Evolutionary conservation across 2,888 invertebrate genomes (phyloP).

Genomic region (Agapostemon virescens): DNA sequence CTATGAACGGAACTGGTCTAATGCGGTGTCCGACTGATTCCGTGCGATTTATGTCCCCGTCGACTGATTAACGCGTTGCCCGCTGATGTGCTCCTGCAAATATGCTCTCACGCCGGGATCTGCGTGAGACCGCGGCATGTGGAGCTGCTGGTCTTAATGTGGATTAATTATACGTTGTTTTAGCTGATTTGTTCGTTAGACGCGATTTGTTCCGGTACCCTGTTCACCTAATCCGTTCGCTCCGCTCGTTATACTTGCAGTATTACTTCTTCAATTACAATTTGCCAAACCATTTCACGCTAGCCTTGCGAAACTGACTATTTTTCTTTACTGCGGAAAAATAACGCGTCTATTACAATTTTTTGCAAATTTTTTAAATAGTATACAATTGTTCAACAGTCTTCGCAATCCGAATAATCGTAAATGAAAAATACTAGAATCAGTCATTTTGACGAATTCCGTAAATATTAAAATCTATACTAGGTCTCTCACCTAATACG

Average conservation of each 20-base stretch:
- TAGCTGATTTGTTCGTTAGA: conserved; percentile 5
- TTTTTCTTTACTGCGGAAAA: too few species aligned
- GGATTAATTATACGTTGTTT: conserved; percentile 3
- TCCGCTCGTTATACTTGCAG: neutral
- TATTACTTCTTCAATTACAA: neutral
- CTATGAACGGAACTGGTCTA: conserved; percentile 23
- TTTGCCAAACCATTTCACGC: too few species aligned
- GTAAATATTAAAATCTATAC: too few species aligned
- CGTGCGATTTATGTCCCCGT: conserved; percentile 35
- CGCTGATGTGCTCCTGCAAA: neutral
- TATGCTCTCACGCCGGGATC: conserved; percentile 1
- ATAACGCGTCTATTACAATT: too few species aligned
- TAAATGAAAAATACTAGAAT: too few species aligned
- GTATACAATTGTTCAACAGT: too few species aligned
- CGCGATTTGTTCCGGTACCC: neutral
- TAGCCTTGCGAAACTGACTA: too few species aligned
- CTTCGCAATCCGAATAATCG: too few species aligned
- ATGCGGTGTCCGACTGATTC: neutral
- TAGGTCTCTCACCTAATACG: too few species aligned
- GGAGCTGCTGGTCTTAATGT: neutral
- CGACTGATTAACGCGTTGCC: conserved; percentile 9
- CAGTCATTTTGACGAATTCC: too few species aligned
- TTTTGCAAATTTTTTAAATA: too few species aligned
- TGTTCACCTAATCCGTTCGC: neutral
- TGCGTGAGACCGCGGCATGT: neutral